phyloP scores from a whole-genome alignment of 92 coral and sea anemone genomes.

The Epizoanthus stellaris region DNA sequence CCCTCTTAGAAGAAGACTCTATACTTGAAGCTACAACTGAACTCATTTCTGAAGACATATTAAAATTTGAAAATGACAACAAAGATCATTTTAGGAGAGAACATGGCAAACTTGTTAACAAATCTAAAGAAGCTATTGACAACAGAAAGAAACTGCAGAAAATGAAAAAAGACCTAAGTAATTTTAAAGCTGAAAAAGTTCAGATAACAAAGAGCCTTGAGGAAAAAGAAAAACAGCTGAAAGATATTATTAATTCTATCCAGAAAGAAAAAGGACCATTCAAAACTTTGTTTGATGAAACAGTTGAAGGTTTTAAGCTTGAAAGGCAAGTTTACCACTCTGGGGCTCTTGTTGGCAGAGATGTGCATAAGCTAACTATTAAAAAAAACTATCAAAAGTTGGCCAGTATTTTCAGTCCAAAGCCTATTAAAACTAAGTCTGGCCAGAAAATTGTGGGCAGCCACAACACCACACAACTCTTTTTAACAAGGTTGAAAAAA shows the following conservation, averaged over 20 bases:
- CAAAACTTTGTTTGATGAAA: not conserved
- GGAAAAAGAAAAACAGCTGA: conserved; percentile 1
- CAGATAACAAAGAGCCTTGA: not conserved
- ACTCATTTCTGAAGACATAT: not conserved
- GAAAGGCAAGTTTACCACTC: conserved; percentile 21
- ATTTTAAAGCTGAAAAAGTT: not conserved
- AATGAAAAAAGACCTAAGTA: not conserved
- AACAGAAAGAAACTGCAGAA: not conserved
- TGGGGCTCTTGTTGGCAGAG: conserved; percentile 8
- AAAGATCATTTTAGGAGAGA: conserved; percentile 1
- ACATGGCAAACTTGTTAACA: conserved; percentile 1
- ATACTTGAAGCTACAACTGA: conserved; percentile 7
- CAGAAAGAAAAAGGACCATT: conserved; percentile 3
- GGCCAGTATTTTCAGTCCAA: conserved; percentile 8
- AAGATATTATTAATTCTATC: not conserved
- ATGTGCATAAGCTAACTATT: not conserved
- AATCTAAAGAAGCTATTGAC: conserved; percentile 1
- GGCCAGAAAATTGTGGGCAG: not conserved
- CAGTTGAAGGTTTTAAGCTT: not conserved
- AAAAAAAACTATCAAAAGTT: not conserved
- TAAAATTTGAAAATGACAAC: not conserved
- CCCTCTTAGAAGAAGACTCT: not conserved
- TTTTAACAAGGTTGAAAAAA: not conserved
- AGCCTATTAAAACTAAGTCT: not conserved
- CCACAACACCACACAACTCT: not conserved